Conservation (phyloP, 2,113 vertebrate species). For the Hippocampus guttulatus region DNA sequence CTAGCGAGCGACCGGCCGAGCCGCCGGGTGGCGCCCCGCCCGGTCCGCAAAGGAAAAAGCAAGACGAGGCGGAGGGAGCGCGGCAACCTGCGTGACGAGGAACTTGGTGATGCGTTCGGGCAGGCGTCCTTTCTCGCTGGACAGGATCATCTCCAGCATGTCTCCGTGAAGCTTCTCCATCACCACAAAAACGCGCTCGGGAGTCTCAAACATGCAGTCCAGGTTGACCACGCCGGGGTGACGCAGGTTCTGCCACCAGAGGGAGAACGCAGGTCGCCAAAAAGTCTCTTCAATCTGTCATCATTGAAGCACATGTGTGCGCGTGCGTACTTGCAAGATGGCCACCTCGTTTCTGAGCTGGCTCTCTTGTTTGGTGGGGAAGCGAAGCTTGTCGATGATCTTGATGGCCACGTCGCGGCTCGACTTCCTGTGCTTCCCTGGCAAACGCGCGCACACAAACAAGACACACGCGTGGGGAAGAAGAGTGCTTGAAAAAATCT, state of each 20-base stretch:
- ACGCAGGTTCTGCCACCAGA: conserved; percentile 81
- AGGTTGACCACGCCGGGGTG: conserved; percentile 95
- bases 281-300: too few relatives aligned
- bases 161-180: conserved; percentile 99
- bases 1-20: too few relatives aligned
- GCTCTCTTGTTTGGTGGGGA: conserved; percentile 97
- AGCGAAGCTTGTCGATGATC: conserved; percentile 95
- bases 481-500: too few relatives aligned
- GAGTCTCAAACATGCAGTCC: conserved; percentile 98
- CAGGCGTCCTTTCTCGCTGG: conserved; percentile 94
- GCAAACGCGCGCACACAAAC: conserved; percentile 23
- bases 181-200: conserved; percentile 94
- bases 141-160: conserved; percentile 99
- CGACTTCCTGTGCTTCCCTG: conserved; percentile 96
- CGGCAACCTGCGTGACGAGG: conserved; percentile 88
- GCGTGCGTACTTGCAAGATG: conserved; percentile 85
- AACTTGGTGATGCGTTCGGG: conserved; percentile 97
- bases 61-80: not conserved
- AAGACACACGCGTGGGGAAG: not conserved
- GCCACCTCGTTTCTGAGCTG: conserved; percentile 97
- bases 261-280: too few relatives aligned
- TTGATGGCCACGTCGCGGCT: conserved; percentile 97
- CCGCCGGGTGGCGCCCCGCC: too few relatives aligned
- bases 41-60: not conserved
- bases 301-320: too few relatives aligned